Conservation (phyloP, 1,140 invertebrate species). For the Chironomus tepperi region DNA sequence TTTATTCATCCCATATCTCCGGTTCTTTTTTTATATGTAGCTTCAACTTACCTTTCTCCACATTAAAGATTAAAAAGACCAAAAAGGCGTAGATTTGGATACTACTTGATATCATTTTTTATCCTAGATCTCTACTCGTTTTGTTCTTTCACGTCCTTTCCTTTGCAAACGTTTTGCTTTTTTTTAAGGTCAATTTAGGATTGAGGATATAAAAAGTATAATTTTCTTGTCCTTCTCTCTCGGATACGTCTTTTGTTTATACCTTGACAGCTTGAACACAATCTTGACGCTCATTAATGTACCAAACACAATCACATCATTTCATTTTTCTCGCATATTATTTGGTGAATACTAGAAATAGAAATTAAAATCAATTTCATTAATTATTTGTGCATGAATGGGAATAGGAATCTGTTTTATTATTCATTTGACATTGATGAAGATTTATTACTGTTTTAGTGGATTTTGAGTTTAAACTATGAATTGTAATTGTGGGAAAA, state of each 20-base stretch:
- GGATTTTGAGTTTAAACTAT: no score
- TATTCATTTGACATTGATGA: no score
- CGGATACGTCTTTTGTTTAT: background rate
- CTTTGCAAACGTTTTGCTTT: background rate
- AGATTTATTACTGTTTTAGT: no score
- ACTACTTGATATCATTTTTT: background rate
- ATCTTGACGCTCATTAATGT: slow-evolving; percentile 6
- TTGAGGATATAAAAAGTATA: background rate
- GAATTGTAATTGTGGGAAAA: no score
- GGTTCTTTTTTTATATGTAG: no score
- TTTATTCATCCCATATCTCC: no score
- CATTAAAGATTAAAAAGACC: background rate
- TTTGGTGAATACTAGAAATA: background rate
- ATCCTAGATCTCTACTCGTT: background rate
- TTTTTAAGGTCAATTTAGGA: no score
- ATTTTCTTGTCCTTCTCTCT: background rate
- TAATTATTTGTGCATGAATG: background rate
- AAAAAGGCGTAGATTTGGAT: background rate
- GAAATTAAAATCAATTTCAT: background rate
- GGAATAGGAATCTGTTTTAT: background rate
- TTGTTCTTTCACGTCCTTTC: background rate
- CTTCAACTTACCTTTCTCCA: background rate
- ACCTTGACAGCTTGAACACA: background rate
- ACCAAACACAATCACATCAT: background rate
- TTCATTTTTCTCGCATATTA: background rate